Evolutionary conservation across 2,888 invertebrate genomes (phyloP), one percentile per base, ranked within the genome.

Genomic region (Agrotis puta): DNA sequence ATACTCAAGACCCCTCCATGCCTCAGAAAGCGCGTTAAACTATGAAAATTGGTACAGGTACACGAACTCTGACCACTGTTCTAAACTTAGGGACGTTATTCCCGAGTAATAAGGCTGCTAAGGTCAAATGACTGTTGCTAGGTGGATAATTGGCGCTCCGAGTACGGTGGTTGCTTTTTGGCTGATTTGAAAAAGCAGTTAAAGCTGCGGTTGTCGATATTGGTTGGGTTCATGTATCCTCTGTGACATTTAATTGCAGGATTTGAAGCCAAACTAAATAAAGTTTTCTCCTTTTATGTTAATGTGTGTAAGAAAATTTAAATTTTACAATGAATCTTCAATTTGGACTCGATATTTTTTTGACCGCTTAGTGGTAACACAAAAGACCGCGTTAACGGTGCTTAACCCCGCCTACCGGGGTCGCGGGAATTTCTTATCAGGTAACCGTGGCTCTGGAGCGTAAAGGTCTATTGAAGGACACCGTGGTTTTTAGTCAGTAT

Each of bases 1-100:
- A n/a, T n/a, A n/a, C 16, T 54, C 2, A 11, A 57, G 56, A 14
- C 9, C 64, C 56, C n/a, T 11, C 3, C 18, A n/a, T 22, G 33
- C 33, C 56, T 64, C 16, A 6, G n/a, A 73, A 33, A 39, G 24
- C 64, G 22, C 6, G n/a, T n/a, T 47, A 11, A 57, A 47, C 57
- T 51, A 51, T 18, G 57, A 47, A 27, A 39, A 43, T 66, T 47
- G 47, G 66, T 66, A 73, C 4, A 3, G 45, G 47, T 58, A 57
- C 54, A 16, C 33, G 54, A 54, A n/a, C 13, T 27, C 13, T 54
- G 24, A 47, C 74, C 47, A 73, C 57, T 51, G 18, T 58, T 27
- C 43, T 58, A 24, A 59, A 27, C 43, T 11, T n/a, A 48, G 73
- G 50, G 45, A 48, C 27, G 65, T 20, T 47, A 3, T 22, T 22